Conservation (phyloP, 2,797 vertebrate genomes). For the Glossophaga mutica region DNA sequence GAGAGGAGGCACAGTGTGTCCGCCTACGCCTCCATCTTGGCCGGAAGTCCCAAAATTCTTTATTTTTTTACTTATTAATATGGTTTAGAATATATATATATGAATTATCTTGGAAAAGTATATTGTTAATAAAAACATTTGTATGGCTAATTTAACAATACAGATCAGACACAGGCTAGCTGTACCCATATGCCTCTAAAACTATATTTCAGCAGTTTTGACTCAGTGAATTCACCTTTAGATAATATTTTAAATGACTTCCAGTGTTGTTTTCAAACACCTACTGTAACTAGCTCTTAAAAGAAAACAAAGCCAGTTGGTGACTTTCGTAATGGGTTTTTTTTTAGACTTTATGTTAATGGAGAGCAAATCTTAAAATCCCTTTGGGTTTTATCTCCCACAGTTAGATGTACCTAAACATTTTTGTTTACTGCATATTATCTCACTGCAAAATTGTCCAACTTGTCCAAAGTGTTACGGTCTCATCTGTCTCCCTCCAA, state of each 20-base stretch:
- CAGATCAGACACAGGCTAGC: not conserved
- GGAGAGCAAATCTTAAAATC: constrained; percentile 26
- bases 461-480: not conserved
- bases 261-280: not conserved
- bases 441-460: constrained; percentile 3
- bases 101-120: not conserved
- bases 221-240: not conserved
- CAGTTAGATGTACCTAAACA: not conserved
- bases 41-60: too few relatives aligned
- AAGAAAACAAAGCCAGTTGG: not conserved
- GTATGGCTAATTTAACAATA: not conserved
- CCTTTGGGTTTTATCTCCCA: not conserved
- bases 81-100: not conserved
- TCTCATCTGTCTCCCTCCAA: not conserved
- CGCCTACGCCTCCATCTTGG: too few relatives aligned
- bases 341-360: not conserved
- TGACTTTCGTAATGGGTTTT: not conserved
- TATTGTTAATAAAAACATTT: not conserved
- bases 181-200: not conserved
- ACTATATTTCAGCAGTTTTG: not conserved
- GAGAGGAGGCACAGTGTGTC: too few relatives aligned
- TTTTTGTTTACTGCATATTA: not conserved
- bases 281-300: not conserved
- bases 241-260: not conserved
- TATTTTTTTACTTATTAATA: not conserved